These are phyloP conservation scores for Phacellophora camtschatica DNA, from an alignment of 30 jellyfish, hydroid and myxozoan genomes.

Conservation along the genomic window DNA sequence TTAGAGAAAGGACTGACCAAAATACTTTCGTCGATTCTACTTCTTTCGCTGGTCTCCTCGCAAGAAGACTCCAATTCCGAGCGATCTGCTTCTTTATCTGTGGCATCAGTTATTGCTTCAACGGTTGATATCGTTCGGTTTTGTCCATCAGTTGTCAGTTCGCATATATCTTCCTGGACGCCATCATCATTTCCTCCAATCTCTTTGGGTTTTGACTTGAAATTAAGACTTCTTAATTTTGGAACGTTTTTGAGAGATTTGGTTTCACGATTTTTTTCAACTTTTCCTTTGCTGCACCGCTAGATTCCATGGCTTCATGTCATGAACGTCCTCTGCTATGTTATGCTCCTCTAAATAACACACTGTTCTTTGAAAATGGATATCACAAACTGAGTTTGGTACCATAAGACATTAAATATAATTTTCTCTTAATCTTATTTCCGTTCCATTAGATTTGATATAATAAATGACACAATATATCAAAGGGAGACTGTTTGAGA, in stretches of 20 bases:
- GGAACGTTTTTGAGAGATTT: constrained; percentile 27
- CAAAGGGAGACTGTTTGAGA: too few species aligned
- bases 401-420: background rate
- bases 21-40: constrained; percentile 12
- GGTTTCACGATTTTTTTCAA: constrained; percentile 39
- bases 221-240: constrained; percentile 24
- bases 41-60: constrained; percentile 18
- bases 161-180: constrained; percentile 12
- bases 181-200: constrained; percentile 5
- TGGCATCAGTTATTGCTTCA: constrained; percentile 25
- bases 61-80: constrained; percentile 27
- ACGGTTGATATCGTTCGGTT: constrained; percentile 16
- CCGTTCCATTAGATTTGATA: too few species aligned
- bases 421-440: background rate
- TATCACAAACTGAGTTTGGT: background rate
- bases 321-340: too few species aligned
- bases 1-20: constrained; percentile 25
- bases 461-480: too few species aligned
- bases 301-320: background rate
- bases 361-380: constrained; percentile 1
- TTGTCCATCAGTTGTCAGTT: constrained; percentile 8
- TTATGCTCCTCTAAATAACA: background rate
- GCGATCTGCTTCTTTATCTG: constrained; percentile 28
- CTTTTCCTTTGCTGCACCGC: constrained; percentile 25
- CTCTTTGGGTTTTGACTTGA: constrained; percentile 16